Conservation (phyloP, 2,888 invertebrate species). For the Orchesellides sinensis region DNA sequence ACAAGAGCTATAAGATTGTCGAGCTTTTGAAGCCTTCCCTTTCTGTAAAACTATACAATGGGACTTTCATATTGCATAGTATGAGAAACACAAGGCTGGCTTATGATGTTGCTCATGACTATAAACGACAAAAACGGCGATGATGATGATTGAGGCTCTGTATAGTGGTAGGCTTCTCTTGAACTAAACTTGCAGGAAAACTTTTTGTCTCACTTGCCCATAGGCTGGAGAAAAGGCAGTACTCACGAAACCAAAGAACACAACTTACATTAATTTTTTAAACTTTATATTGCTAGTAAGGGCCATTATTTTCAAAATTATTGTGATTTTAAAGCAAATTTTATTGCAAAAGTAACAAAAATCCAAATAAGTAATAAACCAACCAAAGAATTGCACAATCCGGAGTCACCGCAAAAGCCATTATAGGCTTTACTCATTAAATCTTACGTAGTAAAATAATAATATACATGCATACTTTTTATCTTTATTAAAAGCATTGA, state of each 20-base stretch:
- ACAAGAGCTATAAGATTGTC: neutral
- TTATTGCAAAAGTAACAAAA: constrained; percentile 47
- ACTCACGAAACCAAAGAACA: constrained; percentile 48
- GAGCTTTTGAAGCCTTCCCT: neutral
- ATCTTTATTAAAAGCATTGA: neutral
- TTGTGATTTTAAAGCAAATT: constrained; percentile 54
- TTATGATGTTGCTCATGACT: constrained; percentile 54
- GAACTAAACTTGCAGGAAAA: neutral
- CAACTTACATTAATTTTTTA: neutral
- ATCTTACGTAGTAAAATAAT: no score
- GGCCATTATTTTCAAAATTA: constrained; percentile 48
- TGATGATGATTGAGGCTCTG: constrained; percentile 40
- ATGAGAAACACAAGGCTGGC: constrained; percentile 41
- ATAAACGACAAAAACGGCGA: constrained; percentile 27
- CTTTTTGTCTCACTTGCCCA: constrained; percentile 46
- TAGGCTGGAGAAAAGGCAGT: constrained; percentile 60
- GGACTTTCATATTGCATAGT: neutral
- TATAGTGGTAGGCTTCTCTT: constrained; percentile 3
- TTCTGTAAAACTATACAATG: neutral
- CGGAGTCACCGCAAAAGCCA: constrained; percentile 23
- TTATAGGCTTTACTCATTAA: constrained; percentile 15
- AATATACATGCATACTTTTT: neutral
- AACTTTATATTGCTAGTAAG: neutral
- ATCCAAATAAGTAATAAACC: constrained; percentile 33
- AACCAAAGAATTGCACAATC: constrained; percentile 64